Evolutionary conservation across 2,888 invertebrate species (phyloP).

Genomic region (Chironomus riparius): DNA sequence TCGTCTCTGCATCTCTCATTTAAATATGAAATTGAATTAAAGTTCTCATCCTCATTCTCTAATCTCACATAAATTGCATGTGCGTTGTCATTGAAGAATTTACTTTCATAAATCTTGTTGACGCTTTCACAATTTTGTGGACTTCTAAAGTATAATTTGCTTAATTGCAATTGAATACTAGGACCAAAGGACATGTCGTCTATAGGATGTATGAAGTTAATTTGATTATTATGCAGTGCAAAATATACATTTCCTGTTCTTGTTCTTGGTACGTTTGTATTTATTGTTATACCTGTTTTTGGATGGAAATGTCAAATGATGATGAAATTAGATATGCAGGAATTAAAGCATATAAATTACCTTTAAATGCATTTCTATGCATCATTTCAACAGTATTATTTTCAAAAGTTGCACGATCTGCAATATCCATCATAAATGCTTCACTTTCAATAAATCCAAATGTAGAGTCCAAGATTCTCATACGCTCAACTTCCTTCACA

Average conservation of each 20-base stretch:
- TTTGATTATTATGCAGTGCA: constrained; percentile 5
- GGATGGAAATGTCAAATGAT: neutral
- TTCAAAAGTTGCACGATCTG: constrained; percentile 55
- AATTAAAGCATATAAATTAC: constrained; percentile 31
- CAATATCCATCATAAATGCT: constrained; percentile 52
- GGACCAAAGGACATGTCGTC: constrained; percentile 3
- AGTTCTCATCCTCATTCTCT: constrained; percentile 29
- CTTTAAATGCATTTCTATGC: constrained; percentile 53
- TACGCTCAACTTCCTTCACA: constrained; percentile 51
- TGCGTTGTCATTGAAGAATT: constrained; percentile 36
- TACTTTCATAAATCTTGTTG: constrained; percentile 32
- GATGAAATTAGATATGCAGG: too few species aligned
- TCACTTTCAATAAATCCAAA: constrained; percentile 55
- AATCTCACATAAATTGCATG: constrained; percentile 35
- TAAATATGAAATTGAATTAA: constrained; percentile 34
- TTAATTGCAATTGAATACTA: constrained; percentile 13
- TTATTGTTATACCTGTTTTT: constrained; percentile 5
- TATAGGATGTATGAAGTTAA: constrained; percentile 3
- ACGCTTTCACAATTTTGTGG: constrained; percentile 36
- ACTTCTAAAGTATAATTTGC: constrained; percentile 35
- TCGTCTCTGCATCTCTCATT: constrained; percentile 34
- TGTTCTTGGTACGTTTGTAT: neutral
- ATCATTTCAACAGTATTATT: constrained; percentile 54
- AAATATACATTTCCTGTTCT: constrained; percentile 14
- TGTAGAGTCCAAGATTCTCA: constrained; percentile 51